Conservation (phyloP, 2,113 vertebrate genomes). For the Pachyramphus minor region DNA sequence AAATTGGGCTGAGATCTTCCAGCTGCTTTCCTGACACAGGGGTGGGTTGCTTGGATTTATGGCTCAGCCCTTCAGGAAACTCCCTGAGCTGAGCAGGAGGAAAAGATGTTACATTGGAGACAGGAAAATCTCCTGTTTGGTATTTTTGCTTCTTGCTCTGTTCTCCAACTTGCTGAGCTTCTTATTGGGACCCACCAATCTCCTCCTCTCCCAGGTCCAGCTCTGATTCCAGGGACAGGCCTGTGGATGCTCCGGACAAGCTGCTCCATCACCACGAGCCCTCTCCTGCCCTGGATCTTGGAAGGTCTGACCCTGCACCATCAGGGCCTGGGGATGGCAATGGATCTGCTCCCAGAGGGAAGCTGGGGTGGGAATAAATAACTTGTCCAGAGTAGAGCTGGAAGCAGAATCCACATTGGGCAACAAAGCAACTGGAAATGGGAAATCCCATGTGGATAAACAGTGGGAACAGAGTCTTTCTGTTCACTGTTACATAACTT, state of each 20-base stretch:
- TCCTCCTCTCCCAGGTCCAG: background rate
- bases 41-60: background rate
- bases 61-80: background rate
- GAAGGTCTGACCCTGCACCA: background rate
- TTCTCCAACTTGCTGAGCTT: background rate
- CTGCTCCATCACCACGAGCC: fast-evolving
- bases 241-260: background rate
- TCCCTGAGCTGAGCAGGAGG: background rate
- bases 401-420: background rate
- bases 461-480: background rate
- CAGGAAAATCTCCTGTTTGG: background rate
- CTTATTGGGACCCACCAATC: background rate
- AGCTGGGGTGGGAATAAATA: background rate
- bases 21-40: background rate
- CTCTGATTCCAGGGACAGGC: background rate
- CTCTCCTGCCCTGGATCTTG: background rate
- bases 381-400: background rate
- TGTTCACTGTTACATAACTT: background rate
- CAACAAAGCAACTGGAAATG: background rate
- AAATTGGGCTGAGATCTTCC: background rate
- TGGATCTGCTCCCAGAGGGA: background rate
- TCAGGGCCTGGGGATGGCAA: background rate
- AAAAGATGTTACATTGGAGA: background rate
- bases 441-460: background rate
- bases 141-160: background rate